Evolutionary conservation across 2,888 invertebrate genomes (phyloP).

Genomic region (Coecobrya sp.): DNA sequence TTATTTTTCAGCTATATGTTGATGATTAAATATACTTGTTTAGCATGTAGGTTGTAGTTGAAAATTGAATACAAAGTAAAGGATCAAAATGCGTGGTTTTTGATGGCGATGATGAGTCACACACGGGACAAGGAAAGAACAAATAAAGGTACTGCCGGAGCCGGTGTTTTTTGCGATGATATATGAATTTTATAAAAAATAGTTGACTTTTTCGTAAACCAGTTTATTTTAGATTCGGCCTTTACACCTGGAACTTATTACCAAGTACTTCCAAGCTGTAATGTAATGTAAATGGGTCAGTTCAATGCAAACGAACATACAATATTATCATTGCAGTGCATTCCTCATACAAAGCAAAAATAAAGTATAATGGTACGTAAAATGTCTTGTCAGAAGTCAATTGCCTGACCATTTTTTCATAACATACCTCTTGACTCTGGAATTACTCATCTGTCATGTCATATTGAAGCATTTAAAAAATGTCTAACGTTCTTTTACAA

Average conservation of each 20-base stretch:
- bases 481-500: too few relatives aligned
- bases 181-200: constrained; percentile 30
- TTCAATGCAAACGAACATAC: too few relatives aligned
- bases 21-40: constrained; percentile 39
- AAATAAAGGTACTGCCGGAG: constrained; percentile 27
- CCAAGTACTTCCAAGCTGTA: too few relatives aligned
- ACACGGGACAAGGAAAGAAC: background rate
- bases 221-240: constrained; percentile 14
- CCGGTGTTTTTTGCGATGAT: background rate
- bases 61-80: constrained; percentile 16
- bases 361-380: too few relatives aligned
- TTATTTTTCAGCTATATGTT: constrained; percentile 39
- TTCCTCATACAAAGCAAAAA: too few relatives aligned
- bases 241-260: background rate
- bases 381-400: too few relatives aligned
- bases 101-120: constrained; percentile 61
- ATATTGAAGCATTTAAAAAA: too few relatives aligned
- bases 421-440: too few relatives aligned
- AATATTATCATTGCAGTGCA: too few relatives aligned
- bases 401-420: too few relatives aligned
- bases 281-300: too few relatives aligned
- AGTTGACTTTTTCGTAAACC: constrained; percentile 29
- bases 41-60: constrained; percentile 31
- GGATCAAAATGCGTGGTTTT: background rate
- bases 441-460: too few relatives aligned